These are phyloP conservation scores for Temnothorax rugatulus DNA, from an alignment of 2,888 invertebrate species.

Conservation along the genomic window DNA sequence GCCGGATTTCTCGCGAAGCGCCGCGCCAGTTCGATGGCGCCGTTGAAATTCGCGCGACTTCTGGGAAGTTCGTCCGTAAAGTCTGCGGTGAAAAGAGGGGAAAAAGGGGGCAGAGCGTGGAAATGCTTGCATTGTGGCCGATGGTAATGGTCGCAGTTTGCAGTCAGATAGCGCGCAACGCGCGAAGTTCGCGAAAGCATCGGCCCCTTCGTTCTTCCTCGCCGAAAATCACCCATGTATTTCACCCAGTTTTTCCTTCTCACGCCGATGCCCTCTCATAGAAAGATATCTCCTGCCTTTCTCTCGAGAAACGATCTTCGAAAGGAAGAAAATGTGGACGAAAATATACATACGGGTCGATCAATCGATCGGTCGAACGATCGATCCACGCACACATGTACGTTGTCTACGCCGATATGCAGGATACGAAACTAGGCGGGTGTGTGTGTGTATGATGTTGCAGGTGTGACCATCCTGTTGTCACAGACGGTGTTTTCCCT, in stretches of 20 bases:
- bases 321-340: not conserved
- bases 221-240: slow-evolving; percentile 52
- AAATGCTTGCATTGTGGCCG: slow-evolving; percentile 40
- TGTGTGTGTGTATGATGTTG: slow-evolving; percentile 90
- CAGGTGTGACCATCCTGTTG: slow-evolving; percentile 99
- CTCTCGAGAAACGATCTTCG: slow-evolving; percentile 24
- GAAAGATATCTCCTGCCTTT: not conserved
- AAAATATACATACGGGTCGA: not conserved
- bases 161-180: slow-evolving; percentile 47
- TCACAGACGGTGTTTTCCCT: slow-evolving; percentile 99
- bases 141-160: slow-evolving; percentile 59
- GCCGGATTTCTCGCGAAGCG: slow-evolving; percentile 26
- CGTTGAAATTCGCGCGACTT: slow-evolving; percentile 51
- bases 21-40: slow-evolving; percentile 44
- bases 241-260: slow-evolving; percentile 2
- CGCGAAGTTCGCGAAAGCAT: slow-evolving; percentile 40
- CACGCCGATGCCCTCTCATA: no score
- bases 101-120: not conserved
- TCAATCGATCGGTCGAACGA: not conserved
- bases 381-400: slow-evolving; percentile 59
- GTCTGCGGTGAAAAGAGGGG: slow-evolving; percentile 48
- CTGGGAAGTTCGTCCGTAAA: slow-evolving; percentile 55
- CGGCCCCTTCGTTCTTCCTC: slow-evolving; percentile 43
- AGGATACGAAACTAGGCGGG: slow-evolving; percentile 85
- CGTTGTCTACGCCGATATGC: slow-evolving; percentile 65